phyloP scores from a whole-genome alignment of 1,140 invertebrate genomes.

The Trichogramma pretiosum region DNA sequence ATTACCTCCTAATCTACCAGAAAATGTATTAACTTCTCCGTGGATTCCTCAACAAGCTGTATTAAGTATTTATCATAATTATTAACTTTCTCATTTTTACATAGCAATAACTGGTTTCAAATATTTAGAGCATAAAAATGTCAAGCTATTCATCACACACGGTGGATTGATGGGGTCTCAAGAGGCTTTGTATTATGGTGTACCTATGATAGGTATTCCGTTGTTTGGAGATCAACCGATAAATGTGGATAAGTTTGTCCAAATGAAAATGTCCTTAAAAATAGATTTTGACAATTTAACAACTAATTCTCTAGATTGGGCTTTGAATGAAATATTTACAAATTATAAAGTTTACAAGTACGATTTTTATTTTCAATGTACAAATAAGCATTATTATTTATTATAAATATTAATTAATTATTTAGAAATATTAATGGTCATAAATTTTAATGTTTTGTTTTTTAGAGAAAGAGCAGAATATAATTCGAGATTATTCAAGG shows the following conservation, averaged over 20 bases:
- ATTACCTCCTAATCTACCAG: slow-evolving; percentile 17
- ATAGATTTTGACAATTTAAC: slow-evolving; percentile 19
- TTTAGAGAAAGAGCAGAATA: slow-evolving; percentile 15
- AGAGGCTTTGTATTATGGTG: slow-evolving; percentile 50
- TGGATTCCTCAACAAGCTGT: slow-evolving; percentile 20
- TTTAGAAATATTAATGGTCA: not conserved
- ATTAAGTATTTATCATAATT: slow-evolving; percentile 19
- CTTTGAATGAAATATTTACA: slow-evolving; percentile 18
- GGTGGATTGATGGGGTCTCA: slow-evolving; percentile 45
- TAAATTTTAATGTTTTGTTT: not conserved
- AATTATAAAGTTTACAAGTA: slow-evolving; percentile 21
- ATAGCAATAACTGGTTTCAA: not conserved
- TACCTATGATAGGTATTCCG: slow-evolving; percentile 54
- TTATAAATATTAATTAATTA: not conserved
- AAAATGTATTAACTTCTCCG: slow-evolving; percentile 18
- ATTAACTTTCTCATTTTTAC: not conserved
- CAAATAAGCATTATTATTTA: not conserved
- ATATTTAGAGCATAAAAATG: slow-evolving; percentile 31
- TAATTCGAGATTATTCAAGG: slow-evolving; percentile 24
- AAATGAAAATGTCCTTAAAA: slow-evolving; percentile 22
- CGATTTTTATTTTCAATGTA: not conserved
- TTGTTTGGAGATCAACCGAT: slow-evolving; percentile 51
- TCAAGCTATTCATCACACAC: slow-evolving; percentile 41
- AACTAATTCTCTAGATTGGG: slow-evolving; percentile 14
- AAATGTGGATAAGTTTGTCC: slow-evolving; percentile 39